Conservation (phyloP, 1,140 invertebrate species). For the Spodoptera litura region DNA sequence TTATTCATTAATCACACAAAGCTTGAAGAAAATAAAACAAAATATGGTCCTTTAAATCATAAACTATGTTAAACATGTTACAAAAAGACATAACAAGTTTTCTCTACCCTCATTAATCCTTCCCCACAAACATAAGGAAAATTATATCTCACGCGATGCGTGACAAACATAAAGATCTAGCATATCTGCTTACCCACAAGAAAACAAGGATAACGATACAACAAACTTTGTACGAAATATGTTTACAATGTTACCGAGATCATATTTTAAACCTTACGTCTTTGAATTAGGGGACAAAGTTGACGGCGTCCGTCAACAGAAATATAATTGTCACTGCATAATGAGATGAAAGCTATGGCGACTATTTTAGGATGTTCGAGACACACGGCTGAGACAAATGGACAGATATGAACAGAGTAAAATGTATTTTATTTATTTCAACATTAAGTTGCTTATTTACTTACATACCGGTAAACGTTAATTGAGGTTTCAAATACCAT, state of each 20-base stretch:
- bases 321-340: slow-evolving; percentile 77
- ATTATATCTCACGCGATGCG: slow-evolving; percentile 3
- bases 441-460: too few species aligned
- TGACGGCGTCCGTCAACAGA: slow-evolving; percentile 70
- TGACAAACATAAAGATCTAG: slow-evolving; percentile 24
- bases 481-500: too few species aligned
- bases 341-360: slow-evolving; percentile 78
- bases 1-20: too few species aligned
- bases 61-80: not conserved
- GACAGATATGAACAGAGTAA: not conserved
- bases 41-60: not conserved
- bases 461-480: too few species aligned
- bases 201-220: slow-evolving; percentile 35
- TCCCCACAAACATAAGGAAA: not conserved
- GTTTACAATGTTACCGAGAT: slow-evolving; percentile 45
- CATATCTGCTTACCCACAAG: slow-evolving; percentile 35
- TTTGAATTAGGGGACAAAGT: slow-evolving; percentile 65
- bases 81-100: not conserved
- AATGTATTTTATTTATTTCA: not conserved
- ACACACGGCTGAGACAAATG: slow-evolving; percentile 54
- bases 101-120: slow-evolving; percentile 4
- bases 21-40: too few species aligned
- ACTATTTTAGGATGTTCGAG: slow-evolving; percentile 69
- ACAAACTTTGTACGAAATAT: slow-evolving; percentile 22
- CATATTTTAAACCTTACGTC: slow-evolving; percentile 68